Evolutionary conservation across 1,140 invertebrate genomes (phyloP).

Genomic region (Conus betulinus): DNA sequence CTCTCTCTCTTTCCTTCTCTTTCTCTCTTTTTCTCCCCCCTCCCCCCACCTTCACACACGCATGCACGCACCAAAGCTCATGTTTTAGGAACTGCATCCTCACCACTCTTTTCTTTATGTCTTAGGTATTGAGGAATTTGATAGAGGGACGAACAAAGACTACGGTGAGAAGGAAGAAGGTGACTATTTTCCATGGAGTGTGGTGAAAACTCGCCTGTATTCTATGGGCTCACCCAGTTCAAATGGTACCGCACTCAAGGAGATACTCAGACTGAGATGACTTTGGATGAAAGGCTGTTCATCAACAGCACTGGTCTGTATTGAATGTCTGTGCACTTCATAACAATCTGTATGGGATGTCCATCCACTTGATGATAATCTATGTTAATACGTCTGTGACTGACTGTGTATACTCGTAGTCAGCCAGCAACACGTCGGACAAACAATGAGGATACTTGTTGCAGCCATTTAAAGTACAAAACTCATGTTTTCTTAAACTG

Average conservation of each 20-base stretch:
- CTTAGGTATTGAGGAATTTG: not conserved
- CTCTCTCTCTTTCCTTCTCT: no score
- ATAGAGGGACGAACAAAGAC: not conserved
- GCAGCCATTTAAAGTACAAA: no score
- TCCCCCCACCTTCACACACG: no score
- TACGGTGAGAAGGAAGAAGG: not conserved
- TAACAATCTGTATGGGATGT: not conserved
- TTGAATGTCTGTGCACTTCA: not conserved
- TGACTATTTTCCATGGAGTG: not conserved
- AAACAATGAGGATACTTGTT: no score
- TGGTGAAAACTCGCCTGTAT: not conserved
- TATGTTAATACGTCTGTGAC: not conserved
- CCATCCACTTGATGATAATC: not conserved
- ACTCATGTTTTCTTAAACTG: no score
- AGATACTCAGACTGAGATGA: not conserved
- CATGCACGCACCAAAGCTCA: not conserved
- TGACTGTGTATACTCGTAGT: no score
- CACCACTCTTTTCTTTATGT: no score
- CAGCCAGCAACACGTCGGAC: no score
- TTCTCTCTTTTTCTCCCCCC: no score
- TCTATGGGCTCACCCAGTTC: constrained; percentile 1
- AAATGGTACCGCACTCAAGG: constrained; percentile 19
- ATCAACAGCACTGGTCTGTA: constrained; percentile 16
- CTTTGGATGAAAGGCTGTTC: not conserved
- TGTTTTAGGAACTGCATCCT: not conserved